Conservation (phyloP, 1,140 invertebrate species). For the Bombus consobrinus region DNA sequence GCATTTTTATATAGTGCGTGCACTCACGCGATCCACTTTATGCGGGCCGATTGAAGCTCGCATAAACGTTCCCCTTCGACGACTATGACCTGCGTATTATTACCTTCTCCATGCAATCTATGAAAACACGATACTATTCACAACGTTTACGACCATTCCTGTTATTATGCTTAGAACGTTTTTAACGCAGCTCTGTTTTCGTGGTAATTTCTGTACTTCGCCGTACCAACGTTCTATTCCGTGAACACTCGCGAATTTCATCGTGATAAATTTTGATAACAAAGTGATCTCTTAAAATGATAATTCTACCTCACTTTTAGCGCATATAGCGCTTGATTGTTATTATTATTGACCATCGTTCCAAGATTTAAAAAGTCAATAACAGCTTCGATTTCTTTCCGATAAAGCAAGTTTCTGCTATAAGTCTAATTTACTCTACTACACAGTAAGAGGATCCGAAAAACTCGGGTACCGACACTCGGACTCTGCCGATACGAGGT, state of each 20-base stretch:
- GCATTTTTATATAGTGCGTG: conserved; percentile 75
- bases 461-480: not conserved
- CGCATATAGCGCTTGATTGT: too few relatives aligned
- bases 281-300: not conserved
- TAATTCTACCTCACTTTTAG: too few relatives aligned
- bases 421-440: not conserved
- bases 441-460: not conserved
- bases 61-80: conserved; percentile 50
- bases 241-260: not conserved
- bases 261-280: not conserved
- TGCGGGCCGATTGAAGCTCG: conserved; percentile 63
- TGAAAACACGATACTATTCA: conserved; percentile 31
- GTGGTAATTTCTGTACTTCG: too few relatives aligned
- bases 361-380: too few relatives aligned
- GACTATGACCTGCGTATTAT: conserved; percentile 39
- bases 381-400: too few relatives aligned
- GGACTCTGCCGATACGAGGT: not conserved
- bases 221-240: not conserved
- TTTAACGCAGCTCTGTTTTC: conserved; percentile 11
- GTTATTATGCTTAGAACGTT: conserved; percentile 32
- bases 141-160: not conserved
- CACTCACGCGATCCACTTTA: conserved; percentile 71
- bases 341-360: too few relatives aligned
- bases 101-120: conserved; percentile 10
- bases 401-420: too few relatives aligned